Percentiles rank a stretch among this genome's conserved stretches.
These are phyloP conservation scores for Callospermophilus lateralis DNA, from an alignment of 2,113 vertebrate genomes.

Conservation along the genomic window DNA sequence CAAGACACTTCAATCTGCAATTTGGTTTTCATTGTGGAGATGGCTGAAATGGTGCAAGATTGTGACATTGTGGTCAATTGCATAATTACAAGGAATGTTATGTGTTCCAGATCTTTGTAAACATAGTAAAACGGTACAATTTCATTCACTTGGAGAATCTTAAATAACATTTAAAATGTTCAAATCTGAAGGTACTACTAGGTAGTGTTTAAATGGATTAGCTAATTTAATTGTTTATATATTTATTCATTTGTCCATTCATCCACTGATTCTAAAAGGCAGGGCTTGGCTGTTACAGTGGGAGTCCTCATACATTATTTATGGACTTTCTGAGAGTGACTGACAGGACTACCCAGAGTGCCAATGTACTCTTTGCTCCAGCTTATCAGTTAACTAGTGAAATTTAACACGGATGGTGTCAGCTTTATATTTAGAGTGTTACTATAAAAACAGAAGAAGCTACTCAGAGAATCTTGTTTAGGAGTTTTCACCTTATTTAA, in stretches of 20 bases:
- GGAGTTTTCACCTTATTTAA: slow-evolving; percentile 83
- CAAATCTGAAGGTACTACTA: neutral
- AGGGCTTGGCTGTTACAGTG: neutral
- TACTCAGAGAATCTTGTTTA: slow-evolving; percentile 76
- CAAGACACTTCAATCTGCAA: neutral
- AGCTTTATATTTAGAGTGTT: slow-evolving; percentile 83
- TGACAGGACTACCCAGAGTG: slow-evolving; percentile 84
- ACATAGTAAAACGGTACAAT: neutral
- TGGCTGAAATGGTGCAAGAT: neutral
- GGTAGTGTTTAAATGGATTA: neutral
- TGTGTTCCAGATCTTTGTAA: slow-evolving; percentile 40
- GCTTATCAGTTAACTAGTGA: slow-evolving; percentile 86
- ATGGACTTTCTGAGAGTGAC: slow-evolving; percentile 77
- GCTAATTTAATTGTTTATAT: neutral
- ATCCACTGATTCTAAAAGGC: slow-evolving; percentile 64
- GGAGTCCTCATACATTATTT: slow-evolving; percentile 62
- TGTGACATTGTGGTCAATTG: slow-evolving; percentile 37
- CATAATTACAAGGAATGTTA: slow-evolving; percentile 15
- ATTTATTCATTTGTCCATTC: neutral
- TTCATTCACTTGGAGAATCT: slow-evolving; percentile 37
- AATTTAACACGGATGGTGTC: slow-evolving; percentile 85
- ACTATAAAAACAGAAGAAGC: slow-evolving; percentile 85
- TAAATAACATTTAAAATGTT: slow-evolving; percentile 37
- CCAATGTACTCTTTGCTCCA: slow-evolving; percentile 70
- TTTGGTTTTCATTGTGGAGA: slow-evolving; percentile 68